These are phyloP conservation scores for Lepidurus apus DNA, from an alignment of 1,140 invertebrate species.

Conservation along the genomic window DNA sequence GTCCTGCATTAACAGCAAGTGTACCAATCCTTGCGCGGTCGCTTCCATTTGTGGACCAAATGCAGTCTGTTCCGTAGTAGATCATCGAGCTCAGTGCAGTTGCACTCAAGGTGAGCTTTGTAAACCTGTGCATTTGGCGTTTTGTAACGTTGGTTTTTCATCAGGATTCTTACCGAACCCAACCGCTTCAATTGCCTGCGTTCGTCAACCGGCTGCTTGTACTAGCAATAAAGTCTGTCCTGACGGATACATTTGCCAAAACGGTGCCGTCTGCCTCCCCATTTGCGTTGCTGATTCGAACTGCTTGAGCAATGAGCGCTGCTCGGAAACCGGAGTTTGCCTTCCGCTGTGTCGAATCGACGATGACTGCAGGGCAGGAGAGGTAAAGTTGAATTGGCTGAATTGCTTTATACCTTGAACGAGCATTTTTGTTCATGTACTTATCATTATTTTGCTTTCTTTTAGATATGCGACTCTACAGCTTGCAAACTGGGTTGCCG, in stretches of 20 bases:
- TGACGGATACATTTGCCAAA: constrained; percentile 58
- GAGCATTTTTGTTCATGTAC: too few relatives aligned
- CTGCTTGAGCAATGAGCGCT: constrained; percentile 72
- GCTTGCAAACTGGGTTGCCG: constrained; percentile 72
- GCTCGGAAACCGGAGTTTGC: constrained; percentile 51
- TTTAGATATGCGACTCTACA: constrained; percentile 66
- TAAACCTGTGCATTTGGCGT: too few relatives aligned
- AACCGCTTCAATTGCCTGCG: constrained; percentile 65
- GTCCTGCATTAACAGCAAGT: constrained; percentile 70
- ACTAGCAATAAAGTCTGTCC: constrained; percentile 65
- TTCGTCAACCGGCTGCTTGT: constrained; percentile 65
- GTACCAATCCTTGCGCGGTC: constrained; percentile 66
- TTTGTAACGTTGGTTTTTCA: too few relatives aligned
- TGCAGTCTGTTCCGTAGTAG: constrained; percentile 68
- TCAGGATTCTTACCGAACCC: constrained; percentile 63
- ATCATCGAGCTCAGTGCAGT: constrained; percentile 73
- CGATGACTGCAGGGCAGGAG: constrained; percentile 72
- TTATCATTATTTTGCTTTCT: too few relatives aligned
- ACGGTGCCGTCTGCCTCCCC: constrained; percentile 59
- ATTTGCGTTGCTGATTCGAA: constrained; percentile 66
- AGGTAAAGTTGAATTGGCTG: constrained; percentile 41
- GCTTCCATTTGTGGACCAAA: constrained; percentile 75
- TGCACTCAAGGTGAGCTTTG: constrained; percentile 56
- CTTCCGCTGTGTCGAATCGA: constrained; percentile 66
- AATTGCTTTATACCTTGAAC: too few relatives aligned